Percentiles rank a stretch among this genome's conserved stretches.
Conservation (phyloP, 2,797 vertebrate species). For the Erethizon dorsatum region DNA sequence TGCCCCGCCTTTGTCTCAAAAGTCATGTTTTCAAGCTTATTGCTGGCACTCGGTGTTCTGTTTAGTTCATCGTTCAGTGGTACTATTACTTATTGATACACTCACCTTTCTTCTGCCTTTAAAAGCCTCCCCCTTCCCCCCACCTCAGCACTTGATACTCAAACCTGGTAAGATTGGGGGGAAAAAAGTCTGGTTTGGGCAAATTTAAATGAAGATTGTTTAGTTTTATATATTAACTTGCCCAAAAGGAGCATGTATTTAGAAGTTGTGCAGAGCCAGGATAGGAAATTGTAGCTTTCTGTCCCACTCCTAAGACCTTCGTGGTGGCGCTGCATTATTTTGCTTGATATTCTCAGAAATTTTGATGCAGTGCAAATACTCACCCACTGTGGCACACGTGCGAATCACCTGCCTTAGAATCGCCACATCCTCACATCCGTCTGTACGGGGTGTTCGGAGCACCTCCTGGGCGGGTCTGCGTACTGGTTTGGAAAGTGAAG, state of each 20-base stretch:
- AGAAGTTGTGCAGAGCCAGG: background rate
- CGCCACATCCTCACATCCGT: background rate
- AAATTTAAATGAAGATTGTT: constrained; percentile 41
- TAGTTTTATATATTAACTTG: background rate
- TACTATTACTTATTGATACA: background rate
- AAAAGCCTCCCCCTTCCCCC: background rate
- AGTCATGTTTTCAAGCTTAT: background rate
- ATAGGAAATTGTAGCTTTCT: background rate
- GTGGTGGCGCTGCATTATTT: background rate
- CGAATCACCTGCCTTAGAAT: background rate
- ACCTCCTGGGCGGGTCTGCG: background rate
- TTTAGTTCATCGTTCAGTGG: background rate
- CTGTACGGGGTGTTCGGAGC: background rate
- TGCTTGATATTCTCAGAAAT: background rate
- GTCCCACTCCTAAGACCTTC: background rate
- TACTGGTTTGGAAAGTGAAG: background rate
- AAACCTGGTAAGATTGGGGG: constrained; percentile 47
- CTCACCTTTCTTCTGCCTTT: constrained; percentile 35
- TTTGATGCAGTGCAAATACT: background rate
- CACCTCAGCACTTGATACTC: background rate
- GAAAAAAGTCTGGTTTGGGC: background rate
- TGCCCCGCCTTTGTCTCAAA: background rate
- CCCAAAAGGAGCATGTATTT: background rate
- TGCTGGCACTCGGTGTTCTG: background rate
- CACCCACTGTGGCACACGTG: background rate